Evolutionary conservation across 2,888 invertebrate genomes (phyloP).

Genomic region (Tenthredo mesomela): DNA sequence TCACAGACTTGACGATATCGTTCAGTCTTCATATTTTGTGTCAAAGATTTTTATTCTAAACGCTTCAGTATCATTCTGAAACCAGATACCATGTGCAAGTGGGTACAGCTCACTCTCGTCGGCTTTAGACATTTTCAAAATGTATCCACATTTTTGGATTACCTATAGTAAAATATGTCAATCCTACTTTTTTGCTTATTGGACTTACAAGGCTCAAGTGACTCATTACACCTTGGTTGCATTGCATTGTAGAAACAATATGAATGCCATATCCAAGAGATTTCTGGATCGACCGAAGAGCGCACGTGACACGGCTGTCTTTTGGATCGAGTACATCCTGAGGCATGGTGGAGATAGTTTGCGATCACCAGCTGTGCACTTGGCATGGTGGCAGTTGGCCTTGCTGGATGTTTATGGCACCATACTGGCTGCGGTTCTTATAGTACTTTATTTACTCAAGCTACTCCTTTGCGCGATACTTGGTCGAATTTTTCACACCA

Average conservation of each 20-base stretch:
- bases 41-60: too few species aligned
- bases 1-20: too few species aligned
- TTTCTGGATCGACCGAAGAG: conserved; percentile 65
- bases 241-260: conserved; percentile 60
- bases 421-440: conserved; percentile 31
- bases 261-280: conserved; percentile 57
- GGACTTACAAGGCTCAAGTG: too few species aligned
- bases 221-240: background rate
- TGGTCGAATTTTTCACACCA: background rate
- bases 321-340: conserved; percentile 63
- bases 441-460: conserved; percentile 15
- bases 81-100: too few species aligned
- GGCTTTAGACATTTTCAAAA: too few species aligned
- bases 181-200: too few species aligned
- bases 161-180: too few species aligned
- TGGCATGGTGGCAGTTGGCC: conserved; percentile 68
- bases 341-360: conserved; percentile 62
- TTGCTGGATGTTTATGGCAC: conserved; percentile 67
- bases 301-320: conserved; percentile 62
- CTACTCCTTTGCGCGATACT: background rate
- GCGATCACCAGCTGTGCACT: conserved; percentile 66
- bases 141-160: too few species aligned
- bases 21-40: too few species aligned
- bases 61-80: too few species aligned
- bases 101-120: too few species aligned